These are phyloP conservation scores for Leptothorax acervorum DNA, from an alignment of 2,888 invertebrate genomes.

Conservation along the genomic window DNA sequence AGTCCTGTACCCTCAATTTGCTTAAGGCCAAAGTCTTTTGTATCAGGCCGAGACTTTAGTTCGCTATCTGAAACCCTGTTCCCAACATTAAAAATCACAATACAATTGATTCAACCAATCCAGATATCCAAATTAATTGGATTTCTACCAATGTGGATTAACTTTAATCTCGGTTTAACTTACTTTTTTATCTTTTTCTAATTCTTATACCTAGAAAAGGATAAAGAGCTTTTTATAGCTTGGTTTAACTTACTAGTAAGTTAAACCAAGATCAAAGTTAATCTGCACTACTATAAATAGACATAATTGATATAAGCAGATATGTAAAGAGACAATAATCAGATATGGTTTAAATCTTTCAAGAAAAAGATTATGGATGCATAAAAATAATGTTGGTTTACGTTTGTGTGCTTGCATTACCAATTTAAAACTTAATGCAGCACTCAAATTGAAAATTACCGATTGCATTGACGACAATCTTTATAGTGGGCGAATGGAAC, in stretches of 20 bases:
- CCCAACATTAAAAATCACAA: not conserved
- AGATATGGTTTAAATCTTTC: not conserved
- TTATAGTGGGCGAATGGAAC: not conserved
- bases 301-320: not conserved
- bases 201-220: no score
- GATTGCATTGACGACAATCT: not conserved
- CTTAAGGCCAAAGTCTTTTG: constrained; percentile 98
- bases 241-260: no score
- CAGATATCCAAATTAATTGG: not conserved
- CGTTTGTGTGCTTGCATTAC: not conserved
- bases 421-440: not conserved
- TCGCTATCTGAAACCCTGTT: constrained; percentile 84
- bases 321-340: not conserved
- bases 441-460: not conserved
- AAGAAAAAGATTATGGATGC: not conserved
- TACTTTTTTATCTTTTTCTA: no score
- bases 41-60: constrained; percentile 88
- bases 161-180: no score
- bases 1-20: constrained; percentile 99
- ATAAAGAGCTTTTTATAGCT: no score
- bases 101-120: not conserved
- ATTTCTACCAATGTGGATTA: no score
- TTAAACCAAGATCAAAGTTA: no score
- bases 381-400: not conserved
- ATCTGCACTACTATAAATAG: no score